Evolutionary conservation across 2,888 invertebrate genomes (phyloP).

Genomic region (Mamestra brassicae): DNA sequence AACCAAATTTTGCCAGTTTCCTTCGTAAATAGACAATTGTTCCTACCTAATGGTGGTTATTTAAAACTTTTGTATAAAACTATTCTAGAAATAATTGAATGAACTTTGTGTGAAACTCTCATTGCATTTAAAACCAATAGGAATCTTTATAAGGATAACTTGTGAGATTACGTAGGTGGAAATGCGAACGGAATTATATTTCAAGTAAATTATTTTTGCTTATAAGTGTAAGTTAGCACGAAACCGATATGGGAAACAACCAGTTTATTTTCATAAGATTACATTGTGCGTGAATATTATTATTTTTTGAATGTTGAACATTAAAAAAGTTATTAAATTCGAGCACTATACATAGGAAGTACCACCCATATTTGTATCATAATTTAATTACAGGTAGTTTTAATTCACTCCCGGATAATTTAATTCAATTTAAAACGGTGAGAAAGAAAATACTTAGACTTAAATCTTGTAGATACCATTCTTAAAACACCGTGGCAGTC

Average conservation of each 20-base stretch:
- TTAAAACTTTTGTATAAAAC: too few species aligned
- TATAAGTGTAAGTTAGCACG: slow-evolving; percentile 23
- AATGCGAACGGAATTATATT: slow-evolving; percentile 28
- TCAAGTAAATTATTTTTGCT: slow-evolving; percentile 30
- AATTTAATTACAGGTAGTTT: not conserved
- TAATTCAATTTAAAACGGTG: not conserved
- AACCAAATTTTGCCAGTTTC: too few species aligned
- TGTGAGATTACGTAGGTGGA: slow-evolving; percentile 25
- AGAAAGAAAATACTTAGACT: too few species aligned
- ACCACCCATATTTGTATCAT: not conserved
- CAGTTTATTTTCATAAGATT: slow-evolving; percentile 31
- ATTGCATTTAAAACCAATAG: not conserved
- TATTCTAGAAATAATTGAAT: too few species aligned
- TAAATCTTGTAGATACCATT: not conserved
- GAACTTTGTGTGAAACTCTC: not conserved
- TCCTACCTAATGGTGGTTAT: too few species aligned
- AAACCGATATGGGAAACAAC: slow-evolving; percentile 29
- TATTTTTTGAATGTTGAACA: slow-evolving; percentile 5
- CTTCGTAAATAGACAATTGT: too few species aligned
- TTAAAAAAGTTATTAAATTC: not conserved
- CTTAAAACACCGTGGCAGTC: not conserved
- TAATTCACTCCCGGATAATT: not conserved
- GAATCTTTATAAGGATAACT: slow-evolving; percentile 2
- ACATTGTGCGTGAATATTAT: slow-evolving; percentile 11
- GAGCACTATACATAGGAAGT: slow-evolving; percentile 1